Conservation (phyloP, 2,113 vertebrate species). For the Australoheros scitulus region DNA sequence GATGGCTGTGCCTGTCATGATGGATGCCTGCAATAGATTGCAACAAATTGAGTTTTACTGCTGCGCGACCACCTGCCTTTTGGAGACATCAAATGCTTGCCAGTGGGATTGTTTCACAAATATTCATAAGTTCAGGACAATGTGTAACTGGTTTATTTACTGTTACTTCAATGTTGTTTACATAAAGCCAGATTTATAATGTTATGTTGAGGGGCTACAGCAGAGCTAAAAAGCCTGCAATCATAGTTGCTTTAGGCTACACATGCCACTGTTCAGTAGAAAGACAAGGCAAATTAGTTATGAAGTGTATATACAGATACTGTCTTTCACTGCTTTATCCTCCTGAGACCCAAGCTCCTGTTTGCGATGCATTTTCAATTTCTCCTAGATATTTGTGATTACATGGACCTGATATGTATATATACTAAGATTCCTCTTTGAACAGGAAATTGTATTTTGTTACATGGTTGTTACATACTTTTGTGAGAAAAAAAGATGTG, state of each 20-base stretch:
- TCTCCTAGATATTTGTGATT: too few species aligned
- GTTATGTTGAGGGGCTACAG: background rate
- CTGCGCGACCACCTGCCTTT: background rate
- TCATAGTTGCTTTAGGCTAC: background rate
- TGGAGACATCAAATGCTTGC: background rate
- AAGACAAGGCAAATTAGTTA: background rate
- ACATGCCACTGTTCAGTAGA: background rate
- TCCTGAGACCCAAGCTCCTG: too few species aligned
- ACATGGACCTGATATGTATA: too few species aligned
- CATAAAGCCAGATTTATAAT: background rate
- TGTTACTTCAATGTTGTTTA: background rate
- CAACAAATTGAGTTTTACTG: background rate
- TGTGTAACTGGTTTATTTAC: background rate
- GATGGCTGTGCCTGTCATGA: conserved; percentile 93
- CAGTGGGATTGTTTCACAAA: background rate
- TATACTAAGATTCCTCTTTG: too few species aligned
- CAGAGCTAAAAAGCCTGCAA: background rate
- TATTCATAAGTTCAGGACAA: background rate
- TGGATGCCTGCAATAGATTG: conserved; percentile 84
- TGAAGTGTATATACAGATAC: background rate
- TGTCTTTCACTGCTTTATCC: background rate
- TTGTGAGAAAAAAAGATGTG: too few species aligned
- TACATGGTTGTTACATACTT: too few species aligned
- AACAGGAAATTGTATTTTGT: too few species aligned
- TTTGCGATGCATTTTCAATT: too few species aligned